A percentile compares a stretch with the other conserved stretches of the same genome.
Conservation (phyloP, 2,888 invertebrate genomes). For the Camptogramma bilineatum region DNA sequence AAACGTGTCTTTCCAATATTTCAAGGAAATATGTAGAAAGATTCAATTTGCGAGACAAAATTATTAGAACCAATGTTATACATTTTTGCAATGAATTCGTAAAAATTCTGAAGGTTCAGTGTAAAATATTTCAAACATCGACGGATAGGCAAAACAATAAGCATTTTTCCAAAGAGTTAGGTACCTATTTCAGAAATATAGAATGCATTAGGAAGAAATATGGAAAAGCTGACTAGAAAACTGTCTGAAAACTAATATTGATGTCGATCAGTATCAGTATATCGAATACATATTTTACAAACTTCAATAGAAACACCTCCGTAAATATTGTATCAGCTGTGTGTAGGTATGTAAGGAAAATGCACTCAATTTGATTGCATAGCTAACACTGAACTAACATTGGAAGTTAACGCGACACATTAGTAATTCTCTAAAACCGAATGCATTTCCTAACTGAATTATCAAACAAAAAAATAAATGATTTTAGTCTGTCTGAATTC, state of each 20-base stretch:
- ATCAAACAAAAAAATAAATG: no score
- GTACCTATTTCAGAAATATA: background rate
- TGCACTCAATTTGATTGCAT: background rate
- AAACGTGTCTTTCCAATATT: no score
- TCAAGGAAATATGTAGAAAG: no score
- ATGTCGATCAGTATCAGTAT: background rate
- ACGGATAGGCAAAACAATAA: no score
- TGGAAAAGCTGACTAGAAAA: background rate
- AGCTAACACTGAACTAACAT: slow-evolving; percentile 4
- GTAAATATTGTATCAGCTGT: slow-evolving; percentile 10
- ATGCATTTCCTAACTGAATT: background rate
- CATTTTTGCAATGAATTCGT: no score
- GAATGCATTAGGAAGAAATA: background rate
- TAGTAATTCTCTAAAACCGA: background rate
- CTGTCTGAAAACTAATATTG: background rate
- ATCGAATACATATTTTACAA: no score
- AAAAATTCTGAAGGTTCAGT: no score
- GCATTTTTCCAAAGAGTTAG: no score
- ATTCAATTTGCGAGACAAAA: no score
- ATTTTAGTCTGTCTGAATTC: no score
- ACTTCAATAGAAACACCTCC: background rate
- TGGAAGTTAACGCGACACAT: background rate
- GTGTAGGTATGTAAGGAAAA: slow-evolving; percentile 17
- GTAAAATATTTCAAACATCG: no score
- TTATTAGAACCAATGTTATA: no score